Conservation (phyloP, 2,888 invertebrate species). For the Epinotia bilunana region DNA sequence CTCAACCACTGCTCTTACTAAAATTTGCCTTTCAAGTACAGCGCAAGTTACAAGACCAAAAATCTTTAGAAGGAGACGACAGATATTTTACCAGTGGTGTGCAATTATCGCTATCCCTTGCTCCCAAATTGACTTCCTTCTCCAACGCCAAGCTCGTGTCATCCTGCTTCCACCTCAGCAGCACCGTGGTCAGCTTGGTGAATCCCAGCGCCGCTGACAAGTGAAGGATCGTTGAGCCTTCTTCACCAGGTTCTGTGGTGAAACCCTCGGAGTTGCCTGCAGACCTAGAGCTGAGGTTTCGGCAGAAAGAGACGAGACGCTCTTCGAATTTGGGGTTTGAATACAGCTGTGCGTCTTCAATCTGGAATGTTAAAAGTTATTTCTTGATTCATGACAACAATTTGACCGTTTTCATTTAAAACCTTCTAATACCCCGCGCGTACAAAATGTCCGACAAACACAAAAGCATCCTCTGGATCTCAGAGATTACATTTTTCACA, state of each 20-base stretch:
- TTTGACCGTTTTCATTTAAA: not conserved
- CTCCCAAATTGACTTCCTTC: slow-evolving; percentile 96
- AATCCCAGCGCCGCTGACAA: slow-evolving; percentile 96
- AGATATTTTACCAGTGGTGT: slow-evolving; percentile 91
- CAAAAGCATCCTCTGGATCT: too few relatives aligned
- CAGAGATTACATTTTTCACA: too few relatives aligned
- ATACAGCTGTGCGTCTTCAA: slow-evolving; percentile 86
- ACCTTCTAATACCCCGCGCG: not conserved
- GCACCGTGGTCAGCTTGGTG: slow-evolving; percentile 91
- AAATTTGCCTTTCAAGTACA: too few relatives aligned
- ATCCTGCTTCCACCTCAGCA: slow-evolving; percentile 95
- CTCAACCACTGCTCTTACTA: too few relatives aligned
- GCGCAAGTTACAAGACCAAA: too few relatives aligned
- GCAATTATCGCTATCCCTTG: slow-evolving; percentile 94
- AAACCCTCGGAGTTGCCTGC: slow-evolving; percentile 83
- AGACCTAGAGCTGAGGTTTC: slow-evolving; percentile 86
- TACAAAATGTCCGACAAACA: too few relatives aligned
- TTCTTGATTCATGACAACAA: not conserved
- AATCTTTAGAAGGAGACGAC: slow-evolving; percentile 87
- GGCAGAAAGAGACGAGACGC: slow-evolving; percentile 93
- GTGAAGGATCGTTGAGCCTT: slow-evolving; percentile 91
- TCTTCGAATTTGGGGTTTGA: slow-evolving; percentile 92
- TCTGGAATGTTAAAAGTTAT: slow-evolving; percentile 67
- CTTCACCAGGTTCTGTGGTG: slow-evolving; percentile 76
- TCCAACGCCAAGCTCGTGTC: slow-evolving; percentile 94